Percentiles rank a stretch among this genome's conserved stretches.
These are phyloP conservation scores for Amazona guildingii DNA, from an alignment of 2,113 vertebrate genomes.

Conservation along the genomic window DNA sequence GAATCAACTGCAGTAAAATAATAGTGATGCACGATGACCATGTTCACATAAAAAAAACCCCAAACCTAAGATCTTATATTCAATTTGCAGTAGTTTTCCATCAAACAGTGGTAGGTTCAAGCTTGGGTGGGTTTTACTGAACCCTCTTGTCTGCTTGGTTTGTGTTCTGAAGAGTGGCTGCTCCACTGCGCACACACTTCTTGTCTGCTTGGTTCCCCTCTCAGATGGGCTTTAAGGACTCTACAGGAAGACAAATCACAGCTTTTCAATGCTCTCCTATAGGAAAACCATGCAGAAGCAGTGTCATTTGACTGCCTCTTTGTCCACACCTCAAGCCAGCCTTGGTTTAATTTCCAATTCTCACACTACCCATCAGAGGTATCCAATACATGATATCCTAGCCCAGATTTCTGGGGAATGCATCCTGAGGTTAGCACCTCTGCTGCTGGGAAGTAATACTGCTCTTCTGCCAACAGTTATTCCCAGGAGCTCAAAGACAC, in stretches of 20 bases:
- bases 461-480: background rate
- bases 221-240: background rate
- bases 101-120: background rate
- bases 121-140: background rate
- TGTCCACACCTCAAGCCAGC: background rate
- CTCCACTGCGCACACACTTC: background rate
- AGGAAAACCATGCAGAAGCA: background rate
- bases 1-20: background rate
- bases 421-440: background rate
- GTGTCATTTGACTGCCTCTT: background rate
- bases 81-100: background rate
- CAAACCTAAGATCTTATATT: background rate
- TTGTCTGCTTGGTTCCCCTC: background rate
- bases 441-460: background rate
- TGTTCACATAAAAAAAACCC: background rate
- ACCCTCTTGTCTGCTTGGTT: background rate
- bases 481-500: background rate
- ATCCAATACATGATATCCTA: background rate
- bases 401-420: background rate
- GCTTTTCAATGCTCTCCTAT: background rate
- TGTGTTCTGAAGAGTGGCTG: background rate
- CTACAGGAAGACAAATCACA: background rate
- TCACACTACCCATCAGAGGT: background rate
- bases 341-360: background rate
- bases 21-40: background rate